Conservation (phyloP, 2,797 vertebrate species). For the Labroides dimidiatus region DNA sequence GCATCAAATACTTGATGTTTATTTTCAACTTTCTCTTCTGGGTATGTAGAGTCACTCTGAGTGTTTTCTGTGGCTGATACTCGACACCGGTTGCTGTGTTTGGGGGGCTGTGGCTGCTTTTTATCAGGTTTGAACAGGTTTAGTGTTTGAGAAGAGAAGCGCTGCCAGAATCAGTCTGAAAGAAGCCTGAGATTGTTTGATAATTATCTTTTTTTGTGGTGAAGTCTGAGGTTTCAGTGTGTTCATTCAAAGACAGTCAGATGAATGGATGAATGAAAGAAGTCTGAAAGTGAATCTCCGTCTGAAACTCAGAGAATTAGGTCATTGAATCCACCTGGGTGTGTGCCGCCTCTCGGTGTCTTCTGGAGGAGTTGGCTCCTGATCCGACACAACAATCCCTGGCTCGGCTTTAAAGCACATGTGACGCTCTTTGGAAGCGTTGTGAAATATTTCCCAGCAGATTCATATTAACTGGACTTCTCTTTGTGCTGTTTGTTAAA, state of each 20-base stretch:
- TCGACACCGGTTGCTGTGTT: background rate
- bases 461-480: background rate
- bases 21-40: constrained; percentile 83
- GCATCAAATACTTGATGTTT: constrained; percentile 79
- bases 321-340: background rate
- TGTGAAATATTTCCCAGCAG: background rate
- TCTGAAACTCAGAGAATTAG: background rate
- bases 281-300: background rate
- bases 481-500: background rate
- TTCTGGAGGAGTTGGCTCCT: background rate
- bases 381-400: background rate
- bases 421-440: background rate
- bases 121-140: background rate
- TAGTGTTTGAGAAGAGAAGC: background rate
- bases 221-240: no score
- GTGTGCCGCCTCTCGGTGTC: background rate
- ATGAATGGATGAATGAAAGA: no score
- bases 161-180: no score
- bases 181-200: no score
- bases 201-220: no score
- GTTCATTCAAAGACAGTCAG: no score
- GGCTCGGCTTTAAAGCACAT: background rate
- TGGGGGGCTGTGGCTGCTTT: background rate
- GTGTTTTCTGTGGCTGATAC: background rate
- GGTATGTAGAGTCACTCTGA: constrained; percentile 65